Conservation (phyloP, 2,888 invertebrate genomes). For the Orthosia gracilis region DNA sequence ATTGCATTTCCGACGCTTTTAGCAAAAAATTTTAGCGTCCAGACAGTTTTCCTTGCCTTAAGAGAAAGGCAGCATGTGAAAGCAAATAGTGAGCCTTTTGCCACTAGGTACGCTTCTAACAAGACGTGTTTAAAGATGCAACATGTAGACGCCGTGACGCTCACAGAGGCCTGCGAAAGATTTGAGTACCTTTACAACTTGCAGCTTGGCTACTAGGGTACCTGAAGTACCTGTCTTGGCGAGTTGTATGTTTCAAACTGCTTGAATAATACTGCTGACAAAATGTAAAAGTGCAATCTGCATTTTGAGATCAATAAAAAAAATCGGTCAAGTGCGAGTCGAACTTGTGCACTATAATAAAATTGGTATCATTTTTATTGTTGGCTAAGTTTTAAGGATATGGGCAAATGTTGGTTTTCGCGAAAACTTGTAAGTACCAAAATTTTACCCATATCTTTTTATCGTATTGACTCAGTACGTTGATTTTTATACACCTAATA, state of each 20-base stretch:
- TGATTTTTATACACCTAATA: too few relatives aligned
- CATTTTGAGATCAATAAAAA: neutral
- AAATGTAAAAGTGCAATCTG: neutral
- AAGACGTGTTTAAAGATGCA: constrained; percentile 46
- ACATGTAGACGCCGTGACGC: constrained; percentile 36
- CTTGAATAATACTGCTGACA: neutral
- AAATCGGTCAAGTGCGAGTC: too few relatives aligned
- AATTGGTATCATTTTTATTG: too few relatives aligned
- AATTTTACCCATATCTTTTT: too few relatives aligned
- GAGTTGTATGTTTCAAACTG: neutral
- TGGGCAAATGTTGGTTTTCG: too few relatives aligned
- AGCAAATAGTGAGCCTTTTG: constrained; percentile 50
- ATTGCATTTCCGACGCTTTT: constrained; percentile 26
- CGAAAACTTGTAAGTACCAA: too few relatives aligned
- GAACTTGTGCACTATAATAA: too few relatives aligned
- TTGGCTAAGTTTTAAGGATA: too few relatives aligned
- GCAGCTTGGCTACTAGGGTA: neutral
- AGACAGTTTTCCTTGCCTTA: constrained; percentile 24
- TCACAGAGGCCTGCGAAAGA: constrained; percentile 38
- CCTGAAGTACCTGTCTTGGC: neutral
- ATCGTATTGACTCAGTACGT: too few relatives aligned
- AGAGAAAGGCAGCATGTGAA: constrained; percentile 20
- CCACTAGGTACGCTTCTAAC: constrained; percentile 27
- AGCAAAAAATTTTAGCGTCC: constrained; percentile 5
- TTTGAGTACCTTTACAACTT: constrained; percentile 23